phyloP scores from a whole-genome alignment of 2,797 vertebrate genomes.

The Gambusia yucatana region DNA sequence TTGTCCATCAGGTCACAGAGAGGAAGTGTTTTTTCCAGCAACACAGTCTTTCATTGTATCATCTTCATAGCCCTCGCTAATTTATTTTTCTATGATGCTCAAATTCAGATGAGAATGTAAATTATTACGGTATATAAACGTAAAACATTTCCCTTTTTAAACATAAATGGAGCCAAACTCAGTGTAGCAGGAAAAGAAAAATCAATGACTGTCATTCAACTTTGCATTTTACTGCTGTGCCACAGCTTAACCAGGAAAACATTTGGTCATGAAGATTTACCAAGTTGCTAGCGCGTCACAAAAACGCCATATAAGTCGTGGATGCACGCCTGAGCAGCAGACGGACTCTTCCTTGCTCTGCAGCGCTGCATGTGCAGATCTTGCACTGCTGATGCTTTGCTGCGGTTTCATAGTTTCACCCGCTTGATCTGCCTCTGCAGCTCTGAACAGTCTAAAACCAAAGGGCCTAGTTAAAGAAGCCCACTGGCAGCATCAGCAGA shows the following conservation, averaged over 20 bases:
- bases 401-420: slow-evolving; percentile 59
- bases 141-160: background rate
- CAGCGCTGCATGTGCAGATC: slow-evolving; percentile 13
- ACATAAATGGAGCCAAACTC: slow-evolving; percentile 33
- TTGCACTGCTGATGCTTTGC: slow-evolving; percentile 57
- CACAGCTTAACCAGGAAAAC: slow-evolving; percentile 26
- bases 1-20: slow-evolving; percentile 29
- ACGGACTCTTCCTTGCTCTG: slow-evolving; percentile 51
- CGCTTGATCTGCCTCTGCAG: slow-evolving; percentile 7
- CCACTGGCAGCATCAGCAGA: background rate
- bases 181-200: slow-evolving; percentile 47
- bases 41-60: slow-evolving; percentile 37
- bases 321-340: slow-evolving; percentile 21
- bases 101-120: background rate
- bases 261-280: background rate
- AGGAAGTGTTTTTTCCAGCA: slow-evolving; percentile 43
- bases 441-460: slow-evolving; percentile 13
- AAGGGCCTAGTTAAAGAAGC: background rate
- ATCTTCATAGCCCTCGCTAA: slow-evolving; percentile 20
- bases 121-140: background rate
- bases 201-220: slow-evolving; percentile 17
- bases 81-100: slow-evolving; percentile 23
- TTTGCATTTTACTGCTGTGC: slow-evolving; percentile 43
- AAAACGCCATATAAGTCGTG: slow-evolving; percentile 22
- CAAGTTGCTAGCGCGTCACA: background rate